Evolutionary conservation across 2,797 vertebrate species (phyloP).

Genomic region (Pyrocephalus nanus): DNA sequence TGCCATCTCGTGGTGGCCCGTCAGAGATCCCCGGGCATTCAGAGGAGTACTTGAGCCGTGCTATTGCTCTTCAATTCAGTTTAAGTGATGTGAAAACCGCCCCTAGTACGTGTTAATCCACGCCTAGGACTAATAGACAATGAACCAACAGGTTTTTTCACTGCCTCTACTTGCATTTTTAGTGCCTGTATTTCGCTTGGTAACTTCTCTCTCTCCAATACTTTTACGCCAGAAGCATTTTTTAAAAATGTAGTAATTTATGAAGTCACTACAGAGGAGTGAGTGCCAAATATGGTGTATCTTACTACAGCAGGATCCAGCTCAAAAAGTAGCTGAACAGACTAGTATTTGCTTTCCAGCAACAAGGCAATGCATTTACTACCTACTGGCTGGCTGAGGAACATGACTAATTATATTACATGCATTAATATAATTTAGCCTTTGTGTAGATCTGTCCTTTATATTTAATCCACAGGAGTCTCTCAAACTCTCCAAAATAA

Average conservation of each 20-base stretch:
- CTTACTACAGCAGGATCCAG: background rate
- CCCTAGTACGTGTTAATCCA: accelerated
- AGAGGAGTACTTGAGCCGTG: accelerated
- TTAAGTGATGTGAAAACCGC: background rate
- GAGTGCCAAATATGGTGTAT: background rate
- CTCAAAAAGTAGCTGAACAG: background rate
- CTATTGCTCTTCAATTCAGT: background rate
- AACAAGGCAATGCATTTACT: background rate
- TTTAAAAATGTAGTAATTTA: background rate
- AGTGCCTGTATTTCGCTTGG: background rate
- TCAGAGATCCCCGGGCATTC: background rate
- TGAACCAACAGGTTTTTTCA: background rate
- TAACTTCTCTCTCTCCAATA: background rate
- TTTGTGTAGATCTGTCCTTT: background rate
- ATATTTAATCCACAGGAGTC: background rate
- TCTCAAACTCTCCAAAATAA: background rate
- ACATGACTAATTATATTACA: background rate
- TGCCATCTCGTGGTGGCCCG: background rate
- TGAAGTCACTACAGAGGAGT: background rate
- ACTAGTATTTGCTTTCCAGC: background rate
- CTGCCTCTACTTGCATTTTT: background rate
- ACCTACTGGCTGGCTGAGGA: background rate
- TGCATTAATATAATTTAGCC: background rate
- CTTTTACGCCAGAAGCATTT: background rate
- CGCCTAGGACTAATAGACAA: accelerated